phyloP scores from a whole-genome alignment of 2,888 invertebrate species.

The Actias luna region DNA sequence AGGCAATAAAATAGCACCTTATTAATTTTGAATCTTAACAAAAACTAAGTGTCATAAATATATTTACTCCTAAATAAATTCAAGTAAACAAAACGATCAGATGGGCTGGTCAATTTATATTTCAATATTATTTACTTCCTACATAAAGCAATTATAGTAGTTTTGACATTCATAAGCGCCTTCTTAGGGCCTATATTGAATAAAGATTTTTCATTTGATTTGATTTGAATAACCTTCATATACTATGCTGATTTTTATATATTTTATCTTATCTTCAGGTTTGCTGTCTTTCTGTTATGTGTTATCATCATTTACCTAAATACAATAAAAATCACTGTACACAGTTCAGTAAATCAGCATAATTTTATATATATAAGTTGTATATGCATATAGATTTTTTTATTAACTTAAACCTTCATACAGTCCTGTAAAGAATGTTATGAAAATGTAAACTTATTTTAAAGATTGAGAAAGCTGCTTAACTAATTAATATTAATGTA shows the following conservation, averaged over 20 bases:
- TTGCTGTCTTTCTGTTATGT: not conserved
- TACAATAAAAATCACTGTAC: not conserved
- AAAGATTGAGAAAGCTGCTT: no score
- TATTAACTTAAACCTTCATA: no score
- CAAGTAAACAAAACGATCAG: not conserved
- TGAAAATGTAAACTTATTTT: no score
- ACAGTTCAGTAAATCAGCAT: not conserved
- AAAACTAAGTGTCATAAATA: not conserved
- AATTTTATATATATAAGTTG: no score
- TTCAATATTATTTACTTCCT: constrained; percentile 2
- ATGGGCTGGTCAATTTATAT: not conserved
- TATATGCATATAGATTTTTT: no score
- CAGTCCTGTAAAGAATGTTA: no score
- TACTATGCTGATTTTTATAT: not conserved
- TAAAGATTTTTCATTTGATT: no score
- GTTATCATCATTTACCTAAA: not conserved
- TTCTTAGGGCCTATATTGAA: no score
- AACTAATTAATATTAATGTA: no score
- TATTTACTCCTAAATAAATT: not conserved
- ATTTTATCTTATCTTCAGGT: not conserved
- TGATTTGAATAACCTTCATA: not conserved
- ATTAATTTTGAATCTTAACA: not conserved
- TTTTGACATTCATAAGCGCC: no score
- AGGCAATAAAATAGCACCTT: not conserved
- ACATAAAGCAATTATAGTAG: not conserved